Conservation (phyloP, 1,140 invertebrate species). For the Aphis craccivora region DNA sequence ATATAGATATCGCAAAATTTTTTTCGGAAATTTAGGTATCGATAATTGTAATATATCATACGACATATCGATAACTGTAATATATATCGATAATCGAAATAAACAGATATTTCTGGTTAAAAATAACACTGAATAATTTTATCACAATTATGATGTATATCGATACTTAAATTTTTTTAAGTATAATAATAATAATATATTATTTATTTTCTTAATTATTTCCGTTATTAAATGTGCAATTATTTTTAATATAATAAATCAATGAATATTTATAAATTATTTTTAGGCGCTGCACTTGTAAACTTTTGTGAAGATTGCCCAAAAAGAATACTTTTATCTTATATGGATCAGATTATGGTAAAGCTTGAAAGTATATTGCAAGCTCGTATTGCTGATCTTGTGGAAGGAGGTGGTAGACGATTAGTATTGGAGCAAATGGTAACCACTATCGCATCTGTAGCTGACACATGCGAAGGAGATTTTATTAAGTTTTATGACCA, state of each 20-base stretch:
- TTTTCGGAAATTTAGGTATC: too few species aligned
- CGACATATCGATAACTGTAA: too few species aligned
- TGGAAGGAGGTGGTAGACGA: constrained; percentile 93
- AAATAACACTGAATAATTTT: too few species aligned
- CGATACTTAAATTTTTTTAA: too few species aligned
- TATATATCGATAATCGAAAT: too few species aligned
- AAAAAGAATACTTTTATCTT: constrained; percentile 89
- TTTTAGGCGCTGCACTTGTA: constrained; percentile 84
- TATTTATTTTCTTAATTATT: too few species aligned
- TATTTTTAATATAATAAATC: background rate
- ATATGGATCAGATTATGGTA: constrained; percentile 88
- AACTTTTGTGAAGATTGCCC: constrained; percentile 99
- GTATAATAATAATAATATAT: too few species aligned
- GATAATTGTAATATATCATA: too few species aligned
- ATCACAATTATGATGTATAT: too few species aligned
- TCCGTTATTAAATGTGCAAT: background rate
- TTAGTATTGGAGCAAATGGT: constrained; percentile 96
- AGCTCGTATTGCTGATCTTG: constrained; percentile 90
- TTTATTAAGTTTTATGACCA: constrained; percentile 80
- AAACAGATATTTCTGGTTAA: too few species aligned
- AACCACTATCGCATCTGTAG: constrained; percentile 97
- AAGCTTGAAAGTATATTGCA: constrained; percentile 91
- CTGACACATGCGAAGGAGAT: constrained; percentile 97
- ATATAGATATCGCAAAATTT: too few species aligned
- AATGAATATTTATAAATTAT: constrained; percentile 29